A percentile compares a stretch with the other conserved stretches of the same genome.
Evolutionary conservation across 2,888 invertebrate genomes (phyloP).

Genomic region (Auanema sp.): DNA sequence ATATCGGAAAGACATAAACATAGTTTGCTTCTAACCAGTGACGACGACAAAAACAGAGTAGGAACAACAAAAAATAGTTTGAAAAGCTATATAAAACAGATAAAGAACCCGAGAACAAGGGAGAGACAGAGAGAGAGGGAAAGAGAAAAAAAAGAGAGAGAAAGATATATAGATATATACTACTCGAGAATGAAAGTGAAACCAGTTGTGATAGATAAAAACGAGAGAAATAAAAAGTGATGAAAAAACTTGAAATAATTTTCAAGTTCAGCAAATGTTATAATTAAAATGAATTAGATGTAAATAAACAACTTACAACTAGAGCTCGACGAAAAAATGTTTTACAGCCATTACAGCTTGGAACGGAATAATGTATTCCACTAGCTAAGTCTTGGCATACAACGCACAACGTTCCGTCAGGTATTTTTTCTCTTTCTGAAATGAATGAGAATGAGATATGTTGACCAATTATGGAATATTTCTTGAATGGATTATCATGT

Average conservation of each 20-base stretch:
- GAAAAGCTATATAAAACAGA: background rate
- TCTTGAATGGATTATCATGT: too few species aligned
- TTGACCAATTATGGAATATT: too few species aligned
- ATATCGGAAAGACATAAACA: background rate
- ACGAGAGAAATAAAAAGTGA: background rate
- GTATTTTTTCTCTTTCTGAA: constrained; percentile 53
- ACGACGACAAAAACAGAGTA: background rate
- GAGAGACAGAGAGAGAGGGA: too few species aligned
- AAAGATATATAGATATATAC: too few species aligned
- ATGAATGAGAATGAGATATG: constrained; percentile 1
- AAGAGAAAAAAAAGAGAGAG: too few species aligned
- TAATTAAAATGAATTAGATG: too few species aligned
- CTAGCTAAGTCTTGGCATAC: constrained; percentile 50
- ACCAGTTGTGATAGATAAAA: background rate
- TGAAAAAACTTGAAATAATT: background rate
- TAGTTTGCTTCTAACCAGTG: background rate
- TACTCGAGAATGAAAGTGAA: too few species aligned
- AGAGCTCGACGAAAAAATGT: constrained; percentile 52
- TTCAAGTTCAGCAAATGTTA: background rate
- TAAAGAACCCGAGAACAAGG: background rate
- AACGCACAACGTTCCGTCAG: constrained; percentile 53
- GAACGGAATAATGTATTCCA: constrained; percentile 52
- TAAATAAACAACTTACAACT: constrained; percentile 32
- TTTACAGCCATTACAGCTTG: constrained; percentile 53
- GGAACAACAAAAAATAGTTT: constrained; percentile 1